Conservation (phyloP, 92 coral and sea anemone genomes). For the Epizoanthus stellaris region DNA sequence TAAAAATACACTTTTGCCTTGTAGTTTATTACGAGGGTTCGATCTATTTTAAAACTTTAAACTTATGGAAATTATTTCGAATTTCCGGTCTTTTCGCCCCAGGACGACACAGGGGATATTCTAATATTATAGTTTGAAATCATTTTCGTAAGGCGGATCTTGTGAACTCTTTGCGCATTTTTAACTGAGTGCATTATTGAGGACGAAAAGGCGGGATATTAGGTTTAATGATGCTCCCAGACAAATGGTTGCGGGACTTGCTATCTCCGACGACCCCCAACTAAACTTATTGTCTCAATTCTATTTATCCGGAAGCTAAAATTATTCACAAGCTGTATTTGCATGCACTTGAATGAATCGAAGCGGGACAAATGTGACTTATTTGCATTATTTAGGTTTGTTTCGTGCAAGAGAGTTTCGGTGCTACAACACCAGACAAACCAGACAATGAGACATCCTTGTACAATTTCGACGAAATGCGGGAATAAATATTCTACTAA, state of each 20-base stretch:
- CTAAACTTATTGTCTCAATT: slow-evolving; percentile 25
- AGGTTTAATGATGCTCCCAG: slow-evolving; percentile 10
- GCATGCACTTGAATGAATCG: slow-evolving; percentile 22
- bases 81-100: neutral
- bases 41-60: too few species aligned
- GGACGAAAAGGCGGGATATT: neutral
- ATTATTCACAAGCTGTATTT: slow-evolving; percentile 18
- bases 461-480: too few species aligned
- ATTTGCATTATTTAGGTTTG: neutral
- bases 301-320: slow-evolving; percentile 15
- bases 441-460: too few species aligned
- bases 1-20: slow-evolving; percentile 2
- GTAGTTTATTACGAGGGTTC: neutral
- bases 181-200: neutral
- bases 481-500: too few species aligned
- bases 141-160: neutral
- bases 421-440: too few species aligned
- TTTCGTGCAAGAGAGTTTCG: too few species aligned
- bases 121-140: neutral
- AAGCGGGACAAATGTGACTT: neutral
- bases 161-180: neutral
- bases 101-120: neutral
- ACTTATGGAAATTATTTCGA: slow-evolving; percentile 34
- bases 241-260: neutral
- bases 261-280: slow-evolving; percentile 10